phyloP scores from a whole-genome alignment of 2,797 vertebrate genomes.

The Erithacus rubecula region DNA sequence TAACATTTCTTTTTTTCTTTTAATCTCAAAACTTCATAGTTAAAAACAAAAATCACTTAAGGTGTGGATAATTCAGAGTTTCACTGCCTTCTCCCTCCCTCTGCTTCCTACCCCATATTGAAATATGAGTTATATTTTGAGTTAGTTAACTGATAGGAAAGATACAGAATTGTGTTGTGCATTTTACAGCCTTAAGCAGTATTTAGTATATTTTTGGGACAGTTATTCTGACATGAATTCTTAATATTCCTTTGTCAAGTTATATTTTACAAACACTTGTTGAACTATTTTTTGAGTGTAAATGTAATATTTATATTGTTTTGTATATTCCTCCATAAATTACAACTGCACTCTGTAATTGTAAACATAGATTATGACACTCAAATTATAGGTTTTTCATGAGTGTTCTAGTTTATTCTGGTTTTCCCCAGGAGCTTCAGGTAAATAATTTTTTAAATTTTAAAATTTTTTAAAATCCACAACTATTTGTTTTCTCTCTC shows the following conservation, averaged over 20 bases:
- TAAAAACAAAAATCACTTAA: background rate
- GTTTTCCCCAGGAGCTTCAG: background rate
- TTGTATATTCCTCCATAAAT: background rate
- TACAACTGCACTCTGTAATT: background rate
- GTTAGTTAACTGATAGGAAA: background rate
- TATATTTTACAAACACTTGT: background rate
- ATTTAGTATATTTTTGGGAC: background rate
- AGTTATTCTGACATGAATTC: background rate
- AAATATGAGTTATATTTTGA: background rate
- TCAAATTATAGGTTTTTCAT: background rate
- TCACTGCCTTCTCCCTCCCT: background rate
- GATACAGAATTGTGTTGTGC: background rate
- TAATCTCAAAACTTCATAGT: background rate
- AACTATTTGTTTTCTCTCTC: background rate
- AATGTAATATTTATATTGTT: background rate
- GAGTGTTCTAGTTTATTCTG: background rate
- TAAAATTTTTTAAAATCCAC: background rate
- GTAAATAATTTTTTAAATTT: background rate
- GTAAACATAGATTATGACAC: background rate
- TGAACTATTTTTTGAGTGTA: background rate
- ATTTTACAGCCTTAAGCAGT: background rate
- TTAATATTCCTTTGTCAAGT: background rate
- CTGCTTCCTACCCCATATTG: rapidly evolving
- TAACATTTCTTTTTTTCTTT: background rate
- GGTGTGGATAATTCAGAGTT: background rate